These are phyloP conservation scores for Sebastes itinus DNA, from an alignment of 2,797 vertebrate species.

Conservation along the genomic window DNA sequence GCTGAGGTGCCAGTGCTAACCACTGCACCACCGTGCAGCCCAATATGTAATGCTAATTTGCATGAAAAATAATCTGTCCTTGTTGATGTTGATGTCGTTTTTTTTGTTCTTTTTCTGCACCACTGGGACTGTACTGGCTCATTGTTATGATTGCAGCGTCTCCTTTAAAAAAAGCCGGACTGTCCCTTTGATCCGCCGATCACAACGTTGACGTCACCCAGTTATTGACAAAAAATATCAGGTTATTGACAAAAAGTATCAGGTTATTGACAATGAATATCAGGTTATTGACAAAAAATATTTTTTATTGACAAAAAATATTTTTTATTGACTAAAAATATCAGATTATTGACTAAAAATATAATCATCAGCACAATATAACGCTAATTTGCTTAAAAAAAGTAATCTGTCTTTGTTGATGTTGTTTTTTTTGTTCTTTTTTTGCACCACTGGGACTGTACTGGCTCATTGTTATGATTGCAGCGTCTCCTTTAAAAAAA, in stretches of 20 bases:
- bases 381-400: neutral
- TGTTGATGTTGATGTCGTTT: no score
- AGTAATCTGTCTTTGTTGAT: neutral
- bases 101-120: no score
- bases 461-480: neutral
- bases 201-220: conserved; percentile 87
- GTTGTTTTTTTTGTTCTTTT: neutral
- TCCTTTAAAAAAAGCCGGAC: conserved; percentile 57
- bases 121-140: neutral
- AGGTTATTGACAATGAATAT: no score
- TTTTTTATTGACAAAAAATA: no score
- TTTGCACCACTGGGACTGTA: neutral
- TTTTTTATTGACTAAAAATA: no score
- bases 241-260: no score
- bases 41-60: no score
- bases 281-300: no score
- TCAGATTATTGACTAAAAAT: neutral
- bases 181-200: conserved; percentile 83
- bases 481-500: conserved; percentile 68
- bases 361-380: neutral
- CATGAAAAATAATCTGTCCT: no score
- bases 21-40: no score
- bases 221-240: neutral
- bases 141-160: neutral
- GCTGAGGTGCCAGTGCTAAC: no score